A percentile compares a stretch with the other conserved stretches of the same genome.
phyloP scores from a whole-genome alignment of 2,888 invertebrate genomes.

The Tetragonisca angustula region DNA sequence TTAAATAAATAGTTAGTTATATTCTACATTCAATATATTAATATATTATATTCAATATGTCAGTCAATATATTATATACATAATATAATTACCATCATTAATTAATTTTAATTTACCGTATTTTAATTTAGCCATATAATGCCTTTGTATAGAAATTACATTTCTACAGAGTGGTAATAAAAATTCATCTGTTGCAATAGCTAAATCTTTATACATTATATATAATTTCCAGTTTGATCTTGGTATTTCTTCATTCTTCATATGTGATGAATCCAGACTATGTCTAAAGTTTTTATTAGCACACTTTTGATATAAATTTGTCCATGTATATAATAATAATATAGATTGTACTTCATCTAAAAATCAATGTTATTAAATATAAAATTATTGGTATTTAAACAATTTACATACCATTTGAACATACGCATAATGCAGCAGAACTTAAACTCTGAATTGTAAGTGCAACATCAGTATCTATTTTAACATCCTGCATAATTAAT shows the following conservation, averaged over 20 bases:
- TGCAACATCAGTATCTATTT: constrained; percentile 41
- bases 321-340: constrained; percentile 56
- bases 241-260: constrained; percentile 21
- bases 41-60: neutral
- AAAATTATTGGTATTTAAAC: neutral
- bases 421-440: constrained; percentile 56
- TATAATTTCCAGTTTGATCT: constrained; percentile 69
- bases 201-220: constrained; percentile 74
- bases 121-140: constrained; percentile 10
- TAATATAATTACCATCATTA: neutral
- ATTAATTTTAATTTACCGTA: constrained; percentile 20
- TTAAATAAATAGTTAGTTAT: no score
- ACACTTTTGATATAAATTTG: constrained; percentile 50
- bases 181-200: constrained; percentile 66
- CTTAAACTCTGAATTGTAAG: constrained; percentile 53
- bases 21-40: neutral
- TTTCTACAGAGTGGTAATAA: constrained; percentile 71
- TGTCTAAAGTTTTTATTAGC: constrained; percentile 26
- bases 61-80: neutral
- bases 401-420: constrained; percentile 59
- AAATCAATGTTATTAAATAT: constrained; percentile 23
- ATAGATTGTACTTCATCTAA: constrained; percentile 61
- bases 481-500: constrained; percentile 41
- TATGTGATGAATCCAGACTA: constrained; percentile 1
- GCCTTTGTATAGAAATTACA: constrained; percentile 29